Conservation (phyloP, 1,140 invertebrate species). For the Papilio polytes region DNA sequence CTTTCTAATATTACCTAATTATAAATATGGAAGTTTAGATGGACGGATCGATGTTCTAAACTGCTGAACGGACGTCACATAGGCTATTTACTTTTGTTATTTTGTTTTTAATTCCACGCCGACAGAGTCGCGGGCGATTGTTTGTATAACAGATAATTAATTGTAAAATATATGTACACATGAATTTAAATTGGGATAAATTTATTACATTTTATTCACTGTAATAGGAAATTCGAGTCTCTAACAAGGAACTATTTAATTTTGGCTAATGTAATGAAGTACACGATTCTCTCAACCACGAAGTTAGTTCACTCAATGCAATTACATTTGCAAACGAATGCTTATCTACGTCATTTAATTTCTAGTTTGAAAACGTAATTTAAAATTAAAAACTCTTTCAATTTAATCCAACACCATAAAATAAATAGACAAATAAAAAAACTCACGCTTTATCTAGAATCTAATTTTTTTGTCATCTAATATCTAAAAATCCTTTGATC, state of each 20-base stretch:
- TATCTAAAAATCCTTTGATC: not conserved
- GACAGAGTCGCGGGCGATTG: too few species aligned
- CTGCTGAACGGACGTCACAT: too few species aligned
- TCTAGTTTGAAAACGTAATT: not conserved
- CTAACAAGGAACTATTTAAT: conserved; percentile 22
- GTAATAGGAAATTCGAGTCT: not conserved
- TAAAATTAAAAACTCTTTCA: not conserved
- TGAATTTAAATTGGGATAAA: not conserved
- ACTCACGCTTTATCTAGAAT: not conserved
- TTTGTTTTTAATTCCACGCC: too few species aligned
- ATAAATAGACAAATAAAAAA: not conserved
- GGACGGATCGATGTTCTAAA: too few species aligned
- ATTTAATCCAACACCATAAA: not conserved
- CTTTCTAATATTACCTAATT: too few species aligned
- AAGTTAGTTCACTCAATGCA: not conserved
- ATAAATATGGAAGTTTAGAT: too few species aligned
- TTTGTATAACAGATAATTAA: not conserved
- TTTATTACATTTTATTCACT: not conserved
- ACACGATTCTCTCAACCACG: not conserved
- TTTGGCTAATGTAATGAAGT: conserved; percentile 14
- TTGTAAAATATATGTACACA: not conserved
- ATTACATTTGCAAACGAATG: not conserved
- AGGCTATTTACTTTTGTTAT: too few species aligned
- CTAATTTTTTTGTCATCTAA: too few species aligned
- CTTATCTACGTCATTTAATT: not conserved